A percentile compares a stretch with the other conserved stretches of the same genome.
Conservation (phyloP, 2,888 invertebrate genomes). For the Noctua pronuba region DNA sequence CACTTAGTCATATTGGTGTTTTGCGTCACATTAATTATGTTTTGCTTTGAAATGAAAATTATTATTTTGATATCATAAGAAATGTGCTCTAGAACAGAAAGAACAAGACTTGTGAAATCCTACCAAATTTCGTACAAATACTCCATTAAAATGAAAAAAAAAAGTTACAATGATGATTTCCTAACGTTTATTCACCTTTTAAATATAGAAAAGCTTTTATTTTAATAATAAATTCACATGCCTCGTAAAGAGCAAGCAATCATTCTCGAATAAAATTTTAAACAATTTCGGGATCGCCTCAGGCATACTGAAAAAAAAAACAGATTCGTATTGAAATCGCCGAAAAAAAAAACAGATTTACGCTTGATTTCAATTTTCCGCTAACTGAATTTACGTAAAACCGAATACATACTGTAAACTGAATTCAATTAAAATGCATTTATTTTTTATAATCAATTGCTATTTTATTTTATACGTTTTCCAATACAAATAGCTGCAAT, state of each 20-base stretch:
- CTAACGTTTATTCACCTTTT: no score
- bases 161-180: no score
- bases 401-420: background rate
- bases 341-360: background rate
- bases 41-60: no score
- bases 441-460: constrained; percentile 21
- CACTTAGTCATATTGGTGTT: background rate
- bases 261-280: background rate
- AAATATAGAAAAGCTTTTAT: no score
- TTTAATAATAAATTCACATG: background rate
- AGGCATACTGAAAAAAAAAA: background rate
- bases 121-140: no score
- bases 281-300: background rate
- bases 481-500: background rate
- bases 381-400: background rate
- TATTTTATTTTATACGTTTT: constrained; percentile 27
- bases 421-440: constrained; percentile 11
- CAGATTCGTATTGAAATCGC: background rate
- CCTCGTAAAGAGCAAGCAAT: background rate
- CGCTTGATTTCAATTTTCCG: constrained; percentile 1
- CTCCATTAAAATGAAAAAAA: no score
- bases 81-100: no score
- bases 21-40: background rate
- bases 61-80: no score
- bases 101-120: no score